A percentile compares a stretch with the other conserved stretches of the same genome.
Evolutionary conservation across 2,113 vertebrate genomes (phyloP).

Genomic region (Pseudonaja textilis): DNA sequence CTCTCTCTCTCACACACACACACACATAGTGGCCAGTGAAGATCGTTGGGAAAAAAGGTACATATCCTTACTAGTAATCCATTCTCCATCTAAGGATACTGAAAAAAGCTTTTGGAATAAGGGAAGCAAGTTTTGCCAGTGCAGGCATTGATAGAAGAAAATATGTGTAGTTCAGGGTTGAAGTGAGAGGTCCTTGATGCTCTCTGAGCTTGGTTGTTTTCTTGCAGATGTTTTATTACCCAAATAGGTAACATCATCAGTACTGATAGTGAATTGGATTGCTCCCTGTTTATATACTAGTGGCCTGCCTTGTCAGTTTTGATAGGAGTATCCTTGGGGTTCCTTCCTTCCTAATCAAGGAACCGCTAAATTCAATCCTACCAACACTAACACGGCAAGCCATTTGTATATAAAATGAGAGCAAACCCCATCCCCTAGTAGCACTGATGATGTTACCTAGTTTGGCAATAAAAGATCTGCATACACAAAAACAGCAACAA

Average conservation of each 20-base stretch:
- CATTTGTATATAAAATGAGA: no score
- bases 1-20: no score
- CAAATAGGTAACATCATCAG: no score
- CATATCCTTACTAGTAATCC: background rate
- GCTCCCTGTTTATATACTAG: background rate
- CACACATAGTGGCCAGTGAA: background rate
- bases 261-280: background rate
- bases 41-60: background rate
- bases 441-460: background rate
- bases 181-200: background rate
- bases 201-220: background rate
- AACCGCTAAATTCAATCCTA: background rate
- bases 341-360: background rate
- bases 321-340: background rate
- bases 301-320: background rate
- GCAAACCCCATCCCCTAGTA: background rate
- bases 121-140: background rate
- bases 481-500: no score
- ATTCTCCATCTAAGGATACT: background rate
- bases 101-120: background rate
- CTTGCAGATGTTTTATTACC: background rate
- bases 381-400: background rate
- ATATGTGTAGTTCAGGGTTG: no score
- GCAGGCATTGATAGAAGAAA: background rate
- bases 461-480: no score